phyloP scores from a whole-genome alignment of 2,113 vertebrate genomes.

The Egretta garzetta region DNA sequence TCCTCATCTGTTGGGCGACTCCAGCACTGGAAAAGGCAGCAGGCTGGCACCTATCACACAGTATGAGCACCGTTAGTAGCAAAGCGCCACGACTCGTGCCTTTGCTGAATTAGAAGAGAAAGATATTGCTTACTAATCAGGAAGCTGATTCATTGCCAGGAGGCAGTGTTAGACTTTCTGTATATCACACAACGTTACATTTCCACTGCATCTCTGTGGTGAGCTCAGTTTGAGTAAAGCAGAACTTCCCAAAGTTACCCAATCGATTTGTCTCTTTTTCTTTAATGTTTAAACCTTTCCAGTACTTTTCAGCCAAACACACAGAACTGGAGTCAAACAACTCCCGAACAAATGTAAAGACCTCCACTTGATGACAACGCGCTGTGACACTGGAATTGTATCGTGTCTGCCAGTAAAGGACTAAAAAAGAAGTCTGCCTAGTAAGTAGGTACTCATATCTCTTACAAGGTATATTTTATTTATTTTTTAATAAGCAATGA shows the following conservation, averaged over 20 bases:
- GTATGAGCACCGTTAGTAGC: not conserved
- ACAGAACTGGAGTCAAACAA: not conserved
- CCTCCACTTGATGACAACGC: not conserved
- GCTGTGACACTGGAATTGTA: not conserved
- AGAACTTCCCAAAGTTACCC: not conserved
- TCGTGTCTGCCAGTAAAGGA: not conserved
- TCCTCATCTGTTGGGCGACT: not conserved
- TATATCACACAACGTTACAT: not conserved
- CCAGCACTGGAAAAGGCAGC: not conserved
- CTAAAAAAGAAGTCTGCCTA: not conserved
- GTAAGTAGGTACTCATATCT: not conserved
- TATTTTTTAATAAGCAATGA: not conserved
- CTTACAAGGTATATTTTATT: not conserved
- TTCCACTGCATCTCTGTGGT: not conserved
- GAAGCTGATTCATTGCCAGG: not conserved
- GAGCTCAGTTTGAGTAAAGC: not conserved
- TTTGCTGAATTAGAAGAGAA: not conserved
- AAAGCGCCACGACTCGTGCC: not conserved
- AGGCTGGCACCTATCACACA: not conserved
- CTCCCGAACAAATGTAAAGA: not conserved
- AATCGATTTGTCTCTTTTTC: not conserved
- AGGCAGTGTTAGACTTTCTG: not conserved
- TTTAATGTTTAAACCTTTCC: not conserved
- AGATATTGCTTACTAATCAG: not conserved
- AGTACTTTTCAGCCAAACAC: not conserved